phyloP scores from a whole-genome alignment of 2,888 invertebrate genomes.

The Tipula confusa region DNA sequence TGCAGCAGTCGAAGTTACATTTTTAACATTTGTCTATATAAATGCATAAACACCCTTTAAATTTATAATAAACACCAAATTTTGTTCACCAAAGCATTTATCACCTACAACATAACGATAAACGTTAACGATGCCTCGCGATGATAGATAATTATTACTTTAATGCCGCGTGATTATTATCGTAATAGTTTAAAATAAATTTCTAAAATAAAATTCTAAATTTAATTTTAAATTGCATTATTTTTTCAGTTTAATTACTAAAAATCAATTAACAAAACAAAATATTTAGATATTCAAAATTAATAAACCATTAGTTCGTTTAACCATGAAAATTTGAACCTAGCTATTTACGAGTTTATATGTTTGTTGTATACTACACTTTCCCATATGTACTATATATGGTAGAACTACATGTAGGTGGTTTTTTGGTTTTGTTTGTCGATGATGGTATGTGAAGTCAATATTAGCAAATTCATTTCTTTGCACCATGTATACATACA shows the following conservation, averaged over 20 bases:
- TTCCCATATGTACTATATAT: not conserved
- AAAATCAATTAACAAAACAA: conserved; percentile 8
- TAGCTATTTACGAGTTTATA: no score
- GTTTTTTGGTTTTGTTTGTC: not conserved
- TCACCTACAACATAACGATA: not conserved
- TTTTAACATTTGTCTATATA: no score
- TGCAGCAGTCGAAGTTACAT: no score
- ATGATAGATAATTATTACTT: not conserved
- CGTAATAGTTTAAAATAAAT: not conserved
- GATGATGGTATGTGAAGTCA: not conserved
- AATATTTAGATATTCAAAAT: not conserved
- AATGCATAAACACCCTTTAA: no score
- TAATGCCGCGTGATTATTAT: not conserved
- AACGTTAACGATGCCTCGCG: not conserved
- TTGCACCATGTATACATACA: not conserved
- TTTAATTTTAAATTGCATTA: not conserved
- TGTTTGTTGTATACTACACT: not conserved
- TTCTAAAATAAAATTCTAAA: not conserved
- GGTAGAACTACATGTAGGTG: not conserved
- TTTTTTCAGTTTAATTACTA: not conserved
- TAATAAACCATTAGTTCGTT: not conserved
- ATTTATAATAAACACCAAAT: no score
- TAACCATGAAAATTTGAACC: not conserved
- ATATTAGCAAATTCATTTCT: not conserved
- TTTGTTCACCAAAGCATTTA: no score